These are phyloP conservation scores for Bucorvus abyssinicus DNA, from an alignment of 2,797 vertebrate genomes.

Conservation along the genomic window DNA sequence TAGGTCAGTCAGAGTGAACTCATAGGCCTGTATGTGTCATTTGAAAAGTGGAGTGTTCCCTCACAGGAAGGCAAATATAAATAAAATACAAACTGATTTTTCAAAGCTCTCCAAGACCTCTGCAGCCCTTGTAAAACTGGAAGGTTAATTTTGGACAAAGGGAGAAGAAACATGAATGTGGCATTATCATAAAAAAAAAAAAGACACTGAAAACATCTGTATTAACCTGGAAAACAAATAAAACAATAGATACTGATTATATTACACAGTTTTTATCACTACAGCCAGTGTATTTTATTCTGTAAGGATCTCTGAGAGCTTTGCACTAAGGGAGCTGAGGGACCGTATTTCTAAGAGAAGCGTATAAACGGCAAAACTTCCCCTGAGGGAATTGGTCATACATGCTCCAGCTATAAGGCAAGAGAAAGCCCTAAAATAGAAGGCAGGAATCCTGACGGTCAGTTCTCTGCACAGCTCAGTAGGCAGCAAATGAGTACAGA, in stretches of 20 bases:
- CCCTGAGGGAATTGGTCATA: neutral
- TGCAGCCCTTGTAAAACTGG: neutral
- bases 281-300: neutral
- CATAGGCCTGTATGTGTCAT: neutral
- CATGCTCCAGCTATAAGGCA: neutral
- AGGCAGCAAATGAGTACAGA: neutral
- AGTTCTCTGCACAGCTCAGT: neutral
- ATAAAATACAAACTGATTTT: neutral
- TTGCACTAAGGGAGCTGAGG: neutral
- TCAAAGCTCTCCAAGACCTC: neutral
- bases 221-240: neutral
- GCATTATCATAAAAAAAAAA: neutral
- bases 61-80: neutral
- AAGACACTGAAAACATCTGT: neutral
- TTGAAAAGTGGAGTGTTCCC: neutral
- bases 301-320: neutral
- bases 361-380: neutral
- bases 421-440: conserved; percentile 19
- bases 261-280: neutral
- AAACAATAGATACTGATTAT: neutral
- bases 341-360: neutral
- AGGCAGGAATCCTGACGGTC: neutral
- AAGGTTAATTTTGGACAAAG: neutral
- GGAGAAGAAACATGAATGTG: neutral
- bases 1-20: conserved; percentile 5